A percentile compares a stretch with the other conserved stretches of the same genome.
These are phyloP conservation scores for Ceratosolen fusciceps DNA, from an alignment of 1,140 invertebrate species.

Conservation along the genomic window DNA sequence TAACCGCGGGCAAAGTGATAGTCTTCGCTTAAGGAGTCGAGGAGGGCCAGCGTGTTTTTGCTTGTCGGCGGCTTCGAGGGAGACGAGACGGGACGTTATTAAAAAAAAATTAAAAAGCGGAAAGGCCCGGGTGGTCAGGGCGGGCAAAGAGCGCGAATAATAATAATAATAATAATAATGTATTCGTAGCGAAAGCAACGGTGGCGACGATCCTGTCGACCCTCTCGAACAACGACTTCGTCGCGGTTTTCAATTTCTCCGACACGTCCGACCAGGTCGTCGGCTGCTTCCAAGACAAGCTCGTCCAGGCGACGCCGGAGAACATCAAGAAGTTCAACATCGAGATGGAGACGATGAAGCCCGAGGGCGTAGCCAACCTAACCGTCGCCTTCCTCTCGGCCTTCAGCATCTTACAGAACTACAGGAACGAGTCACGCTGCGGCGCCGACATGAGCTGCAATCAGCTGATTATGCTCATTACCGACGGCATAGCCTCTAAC, in stretches of 20 bases:
- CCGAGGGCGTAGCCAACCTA: slow-evolving; percentile 88
- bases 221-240: slow-evolving; percentile 97
- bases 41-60: no score
- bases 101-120: no score
- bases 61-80: no score
- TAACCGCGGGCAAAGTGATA: neutral
- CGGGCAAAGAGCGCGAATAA: no score
- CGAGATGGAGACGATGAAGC: slow-evolving; percentile 78
- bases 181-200: slow-evolving; percentile 77
- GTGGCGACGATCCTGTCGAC: slow-evolving; percentile 92
- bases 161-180: neutral
- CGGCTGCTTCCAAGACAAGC: slow-evolving; percentile 83
- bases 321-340: slow-evolving; percentile 86
- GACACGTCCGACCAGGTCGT: slow-evolving; percentile 78
- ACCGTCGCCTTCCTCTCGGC: slow-evolving; percentile 87
- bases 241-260: slow-evolving; percentile 90
- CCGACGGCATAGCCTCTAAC: slow-evolving; percentile 95
- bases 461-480: slow-evolving; percentile 98
- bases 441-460: slow-evolving; percentile 82
- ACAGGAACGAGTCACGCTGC: slow-evolving; percentile 74
- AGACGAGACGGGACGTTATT: no score
- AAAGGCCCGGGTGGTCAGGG: no score
- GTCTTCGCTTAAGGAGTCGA: neutral
- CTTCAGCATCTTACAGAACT: slow-evolving; percentile 86
- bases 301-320: slow-evolving; percentile 94